Conservation (phyloP, 2,888 invertebrate genomes). For the Pandemis cinnamomeana region DNA sequence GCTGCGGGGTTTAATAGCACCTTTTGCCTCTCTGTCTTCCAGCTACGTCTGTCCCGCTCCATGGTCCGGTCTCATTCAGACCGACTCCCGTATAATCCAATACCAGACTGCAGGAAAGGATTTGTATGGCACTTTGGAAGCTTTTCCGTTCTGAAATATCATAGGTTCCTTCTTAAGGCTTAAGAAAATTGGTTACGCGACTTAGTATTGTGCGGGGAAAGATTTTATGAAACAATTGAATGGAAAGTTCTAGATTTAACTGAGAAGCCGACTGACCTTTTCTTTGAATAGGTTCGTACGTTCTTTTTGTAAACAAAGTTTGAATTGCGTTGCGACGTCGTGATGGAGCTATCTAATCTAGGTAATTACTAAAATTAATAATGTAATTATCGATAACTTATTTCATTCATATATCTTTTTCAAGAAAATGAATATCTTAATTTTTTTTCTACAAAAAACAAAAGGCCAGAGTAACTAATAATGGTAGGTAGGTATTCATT, state of each 20-base stretch:
- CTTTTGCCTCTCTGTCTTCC: conserved; percentile 41
- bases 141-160: conserved; percentile 63
- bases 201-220: conserved; percentile 49
- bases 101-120: conserved; percentile 67
- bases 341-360: too few relatives aligned
- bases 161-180: conserved; percentile 64
- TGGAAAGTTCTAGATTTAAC: neutral
- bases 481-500: too few relatives aligned
- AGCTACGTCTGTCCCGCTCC: conserved; percentile 50
- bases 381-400: too few relatives aligned
- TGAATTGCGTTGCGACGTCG: too few relatives aligned
- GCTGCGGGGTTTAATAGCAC: conserved; percentile 70
- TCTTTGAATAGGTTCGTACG: too few relatives aligned
- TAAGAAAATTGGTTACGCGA: conserved; percentile 62
- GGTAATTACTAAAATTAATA: too few relatives aligned
- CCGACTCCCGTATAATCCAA: conserved; percentile 73
- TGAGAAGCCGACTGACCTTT: too few relatives aligned
- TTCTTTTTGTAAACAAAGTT: too few relatives aligned
- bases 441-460: too few relatives aligned
- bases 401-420: too few relatives aligned
- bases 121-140: conserved; percentile 67
- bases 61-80: conserved; percentile 70
- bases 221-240: conserved; percentile 39
- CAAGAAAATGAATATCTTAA: too few relatives aligned
- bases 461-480: too few relatives aligned